Evolutionary conservation across 2,113 vertebrate genomes (phyloP), one percentile per base, ranked within the genome.

Genomic region (Leptocoma aspasia): DNA sequence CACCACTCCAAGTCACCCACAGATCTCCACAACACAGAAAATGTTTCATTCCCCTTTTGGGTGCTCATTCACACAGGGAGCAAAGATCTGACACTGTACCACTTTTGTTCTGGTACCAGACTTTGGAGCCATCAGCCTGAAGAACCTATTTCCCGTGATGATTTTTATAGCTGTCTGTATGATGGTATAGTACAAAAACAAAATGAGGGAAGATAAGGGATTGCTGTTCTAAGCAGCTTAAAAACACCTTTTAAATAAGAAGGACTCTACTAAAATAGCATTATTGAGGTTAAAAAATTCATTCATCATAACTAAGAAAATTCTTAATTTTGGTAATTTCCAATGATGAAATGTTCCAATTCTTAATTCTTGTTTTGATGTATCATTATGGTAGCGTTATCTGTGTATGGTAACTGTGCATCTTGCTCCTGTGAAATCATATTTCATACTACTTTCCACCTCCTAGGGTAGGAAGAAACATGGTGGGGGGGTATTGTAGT

Each of bases 401-500:
- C 11, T 86, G 41, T 17, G 6, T 28, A 45, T 23, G 47, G 10
- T 24, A 41, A 9, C 20, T 72, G 10, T 33, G 12, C 0, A 1
- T 9, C 26, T 13, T 59, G 13, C 24, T 86, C 52, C 44, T 3
- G 6, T 71, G 52, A 89, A 81, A 84, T 54, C 33, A 14, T 60
- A 64, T 44, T 64, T 76, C 61, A 28, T 78, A 10, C 23, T 60
- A 75, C 21, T 54, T 75, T 54, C n/a, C 11, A 47, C 35, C 30
- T 89, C 30, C 24, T 18, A 78, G 16, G 18, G 21, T 20, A 66
- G 56, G 15, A 57, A 91, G 42, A 61, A 91, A 77, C 2, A 19
- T 24, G 2, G 4, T 13, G 6, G 5, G 19, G 18, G 4, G n/a
- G 13, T n/a, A n/a, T n/a, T n/a, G n/a, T n/a, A n/a, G n/a, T n/a